Conservation (phyloP, 2,797 vertebrate species). For the Mallotus villosus region DNA sequence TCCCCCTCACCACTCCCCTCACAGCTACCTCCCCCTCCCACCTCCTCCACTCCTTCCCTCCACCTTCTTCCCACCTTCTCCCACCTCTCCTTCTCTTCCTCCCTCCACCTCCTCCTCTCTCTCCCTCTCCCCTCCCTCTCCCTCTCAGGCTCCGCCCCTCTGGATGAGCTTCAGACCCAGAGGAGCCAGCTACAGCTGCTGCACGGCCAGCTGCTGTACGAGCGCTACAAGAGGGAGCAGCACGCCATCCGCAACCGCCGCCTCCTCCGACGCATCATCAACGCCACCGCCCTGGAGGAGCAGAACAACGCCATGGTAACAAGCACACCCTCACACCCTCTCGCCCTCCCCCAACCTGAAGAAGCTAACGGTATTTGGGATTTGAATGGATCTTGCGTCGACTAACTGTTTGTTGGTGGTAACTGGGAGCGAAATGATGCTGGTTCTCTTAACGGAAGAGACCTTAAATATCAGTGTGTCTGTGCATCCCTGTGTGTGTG, state of each 20-base stretch:
- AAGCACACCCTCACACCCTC: background rate
- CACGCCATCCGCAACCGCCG: slow-evolving; percentile 94
- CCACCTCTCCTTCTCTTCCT: background rate
- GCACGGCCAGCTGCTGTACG: slow-evolving; percentile 95
- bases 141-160: slow-evolving; percentile 85
- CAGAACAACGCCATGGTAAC: slow-evolving; percentile 96
- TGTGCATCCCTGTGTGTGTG: background rate
- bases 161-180: slow-evolving; percentile 91
- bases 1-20: too few relatives aligned
- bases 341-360: too few relatives aligned
- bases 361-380: background rate
- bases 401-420: too few relatives aligned
- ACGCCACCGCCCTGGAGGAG: slow-evolving; percentile 92
- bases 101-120: background rate
- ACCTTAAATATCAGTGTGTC: background rate
- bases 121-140: background rate
- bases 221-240: slow-evolving; percentile 96
- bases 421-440: too few relatives aligned
- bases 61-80: too few relatives aligned
- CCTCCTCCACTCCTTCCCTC: too few relatives aligned
- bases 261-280: slow-evolving; percentile 91
- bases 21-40: too few relatives aligned
- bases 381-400: too few relatives aligned
- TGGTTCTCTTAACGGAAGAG: background rate
- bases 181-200: slow-evolving; percentile 92